phyloP scores from a whole-genome alignment of 2,888 invertebrate species.

The Adineta ricciae region DNA sequence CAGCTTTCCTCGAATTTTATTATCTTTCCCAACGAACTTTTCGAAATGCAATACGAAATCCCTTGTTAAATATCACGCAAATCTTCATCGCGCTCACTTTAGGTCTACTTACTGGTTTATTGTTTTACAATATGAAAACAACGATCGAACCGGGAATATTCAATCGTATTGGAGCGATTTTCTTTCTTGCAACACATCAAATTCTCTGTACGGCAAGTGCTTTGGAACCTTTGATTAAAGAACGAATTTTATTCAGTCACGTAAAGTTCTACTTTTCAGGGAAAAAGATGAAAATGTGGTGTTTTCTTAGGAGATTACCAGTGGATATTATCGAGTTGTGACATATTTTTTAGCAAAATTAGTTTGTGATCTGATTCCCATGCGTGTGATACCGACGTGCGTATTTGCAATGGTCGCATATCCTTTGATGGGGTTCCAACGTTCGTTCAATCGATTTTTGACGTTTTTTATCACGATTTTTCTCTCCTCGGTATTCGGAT shows the following conservation, averaged over 20 bases:
- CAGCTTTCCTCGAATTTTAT: neutral
- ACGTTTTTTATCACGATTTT: neutral
- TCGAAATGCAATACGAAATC: neutral
- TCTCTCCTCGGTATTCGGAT: neutral
- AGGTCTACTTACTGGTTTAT: conserved; percentile 45
- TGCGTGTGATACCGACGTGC: conserved; percentile 42
- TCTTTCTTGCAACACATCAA: conserved; percentile 50
- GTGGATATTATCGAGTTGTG: conserved; percentile 46
- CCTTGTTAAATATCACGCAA: conserved; percentile 36
- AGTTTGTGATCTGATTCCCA: conserved; percentile 47
- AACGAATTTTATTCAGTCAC: conserved; percentile 48
- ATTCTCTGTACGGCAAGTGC: conserved; percentile 49
- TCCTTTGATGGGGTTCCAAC: conserved; percentile 42
- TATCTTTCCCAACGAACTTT: neutral
- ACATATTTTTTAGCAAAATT: conserved; percentile 46
- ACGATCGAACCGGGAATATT: conserved; percentile 43
- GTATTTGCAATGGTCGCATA: conserved; percentile 43
- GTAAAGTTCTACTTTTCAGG: conserved; percentile 35
- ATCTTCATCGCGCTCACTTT: conserved; percentile 43
- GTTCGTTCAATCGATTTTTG: neutral
- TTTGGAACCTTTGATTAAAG: conserved; percentile 49
- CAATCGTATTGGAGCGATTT: conserved; percentile 48
- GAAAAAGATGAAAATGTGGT: neutral
- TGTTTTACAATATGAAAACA: conserved; percentile 44
- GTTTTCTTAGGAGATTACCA: conserved; percentile 41